Evolutionary conservation across 2,113 vertebrate genomes (phyloP).

Genomic region (Anoplopoma fimbria): DNA sequence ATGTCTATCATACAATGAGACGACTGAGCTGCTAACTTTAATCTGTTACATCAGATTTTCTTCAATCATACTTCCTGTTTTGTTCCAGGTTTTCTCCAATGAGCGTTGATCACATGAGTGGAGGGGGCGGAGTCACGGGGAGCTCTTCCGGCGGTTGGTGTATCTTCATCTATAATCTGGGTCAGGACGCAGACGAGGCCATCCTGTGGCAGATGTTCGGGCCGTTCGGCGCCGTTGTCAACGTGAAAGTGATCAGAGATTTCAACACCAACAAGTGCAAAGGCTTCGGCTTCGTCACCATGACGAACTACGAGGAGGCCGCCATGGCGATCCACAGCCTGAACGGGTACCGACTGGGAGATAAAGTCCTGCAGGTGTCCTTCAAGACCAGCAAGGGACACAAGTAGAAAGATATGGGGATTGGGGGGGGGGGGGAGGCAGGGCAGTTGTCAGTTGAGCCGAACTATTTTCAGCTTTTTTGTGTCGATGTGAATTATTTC

Average conservation of each 20-base stretch:
- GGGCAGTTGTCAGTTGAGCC: background rate
- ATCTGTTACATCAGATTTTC: too few species aligned
- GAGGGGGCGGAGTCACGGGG: constrained; percentile 88
- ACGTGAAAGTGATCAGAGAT: constrained; percentile 98
- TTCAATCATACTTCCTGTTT: constrained; percentile 15
- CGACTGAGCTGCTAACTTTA: too few species aligned
- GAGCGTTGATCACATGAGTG: constrained; percentile 96
- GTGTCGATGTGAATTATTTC: background rate
- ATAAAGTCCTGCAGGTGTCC: constrained; percentile 98
- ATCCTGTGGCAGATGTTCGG: constrained; percentile 99
- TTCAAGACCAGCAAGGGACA: constrained; percentile 99
- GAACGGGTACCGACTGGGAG: constrained; percentile 97
- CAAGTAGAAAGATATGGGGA: constrained; percentile 86
- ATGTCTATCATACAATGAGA: too few species aligned
- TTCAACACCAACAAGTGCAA: constrained; percentile 99
- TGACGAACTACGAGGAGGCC: constrained; percentile 99
- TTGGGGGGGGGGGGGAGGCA: fast-evolving
- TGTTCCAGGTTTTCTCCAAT: constrained; percentile 95
- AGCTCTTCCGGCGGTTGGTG: constrained; percentile 95
- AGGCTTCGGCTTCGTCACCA: constrained; percentile 99
- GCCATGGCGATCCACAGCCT: constrained; percentile 98
- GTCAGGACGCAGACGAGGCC: constrained; percentile 95
- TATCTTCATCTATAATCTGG: constrained; percentile 99
- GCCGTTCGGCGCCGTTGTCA: constrained; percentile 96
- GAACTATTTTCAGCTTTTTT: background rate